These are phyloP conservation scores for Meiosimyza decipiens DNA, from an alignment of 2,888 invertebrate genomes.

Conservation along the genomic window DNA sequence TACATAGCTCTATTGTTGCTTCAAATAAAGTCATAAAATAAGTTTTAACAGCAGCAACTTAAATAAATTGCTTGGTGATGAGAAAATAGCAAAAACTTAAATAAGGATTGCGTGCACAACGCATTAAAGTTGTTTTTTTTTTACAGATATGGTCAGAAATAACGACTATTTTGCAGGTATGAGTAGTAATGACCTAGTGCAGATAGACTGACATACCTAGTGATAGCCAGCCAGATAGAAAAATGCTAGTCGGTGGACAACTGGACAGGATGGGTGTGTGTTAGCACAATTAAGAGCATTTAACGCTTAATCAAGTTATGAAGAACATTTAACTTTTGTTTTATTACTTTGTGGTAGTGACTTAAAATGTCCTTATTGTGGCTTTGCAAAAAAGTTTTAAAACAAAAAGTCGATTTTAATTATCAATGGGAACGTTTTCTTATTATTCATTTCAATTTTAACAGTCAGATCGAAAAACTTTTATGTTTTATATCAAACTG, in stretches of 20 bases:
- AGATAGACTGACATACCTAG: too few relatives aligned
- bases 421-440: too few relatives aligned
- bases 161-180: slow-evolving; percentile 2
- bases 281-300: background rate
- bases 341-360: too few relatives aligned
- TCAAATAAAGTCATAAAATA: slow-evolving; percentile 4
- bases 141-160: background rate
- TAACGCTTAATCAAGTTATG: too few relatives aligned
- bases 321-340: too few relatives aligned
- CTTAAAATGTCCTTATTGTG: too few relatives aligned
- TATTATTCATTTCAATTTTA: too few relatives aligned
- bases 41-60: background rate
- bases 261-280: slow-evolving; percentile 7
- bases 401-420: too few relatives aligned
- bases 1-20: background rate
- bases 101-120: slow-evolving; percentile 12
- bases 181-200: background rate
- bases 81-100: background rate
- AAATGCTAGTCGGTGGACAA: background rate
- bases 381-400: too few relatives aligned
- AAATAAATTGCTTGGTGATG: background rate
- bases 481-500: too few relatives aligned
- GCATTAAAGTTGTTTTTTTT: slow-evolving; percentile 6
- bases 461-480: too few relatives aligned
- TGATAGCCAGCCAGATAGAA: too few relatives aligned